phyloP scores from a whole-genome alignment of 2,113 vertebrate species.

The Phyllostomus hastatus region DNA sequence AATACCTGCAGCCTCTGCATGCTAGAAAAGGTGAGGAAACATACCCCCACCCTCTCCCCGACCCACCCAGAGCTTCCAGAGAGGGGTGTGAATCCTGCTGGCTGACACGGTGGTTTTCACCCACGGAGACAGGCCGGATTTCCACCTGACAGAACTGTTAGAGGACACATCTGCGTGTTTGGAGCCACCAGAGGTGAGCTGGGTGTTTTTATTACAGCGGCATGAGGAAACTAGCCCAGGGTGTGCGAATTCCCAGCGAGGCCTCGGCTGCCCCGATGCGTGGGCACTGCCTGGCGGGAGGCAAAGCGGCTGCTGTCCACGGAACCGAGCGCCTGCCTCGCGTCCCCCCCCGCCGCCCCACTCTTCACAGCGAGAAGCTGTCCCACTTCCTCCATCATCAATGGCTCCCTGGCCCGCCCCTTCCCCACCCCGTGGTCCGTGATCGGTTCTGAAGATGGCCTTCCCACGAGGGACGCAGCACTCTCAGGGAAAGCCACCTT shows the following conservation, averaged over 20 bases:
- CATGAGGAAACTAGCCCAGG: neutral
- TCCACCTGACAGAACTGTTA: neutral
- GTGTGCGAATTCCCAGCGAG: neutral
- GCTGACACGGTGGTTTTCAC: neutral
- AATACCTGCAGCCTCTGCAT: neutral
- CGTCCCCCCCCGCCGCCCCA: neutral
- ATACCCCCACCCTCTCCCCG: neutral
- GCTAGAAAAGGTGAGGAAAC: neutral
- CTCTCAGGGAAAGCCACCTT: neutral
- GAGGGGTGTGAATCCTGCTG: neutral
- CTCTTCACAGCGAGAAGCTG: neutral
- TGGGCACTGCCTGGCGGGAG: neutral
- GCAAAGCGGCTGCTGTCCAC: neutral
- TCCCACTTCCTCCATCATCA: neutral
- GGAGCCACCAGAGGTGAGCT: neutral
- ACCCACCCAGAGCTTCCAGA: neutral
- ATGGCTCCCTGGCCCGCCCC: neutral
- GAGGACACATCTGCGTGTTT: neutral
- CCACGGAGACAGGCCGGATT: neutral
- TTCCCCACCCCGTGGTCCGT: neutral
- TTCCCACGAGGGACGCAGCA: slow-evolving; percentile 6
- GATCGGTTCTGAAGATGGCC: neutral
- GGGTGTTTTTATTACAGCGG: neutral
- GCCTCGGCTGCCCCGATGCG: neutral
- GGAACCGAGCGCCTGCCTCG: neutral